Percentiles rank a stretch among this genome's conserved stretches.
Evolutionary conservation across 2,888 invertebrate genomes (phyloP).

Genomic region (Acronicta aceris): DNA sequence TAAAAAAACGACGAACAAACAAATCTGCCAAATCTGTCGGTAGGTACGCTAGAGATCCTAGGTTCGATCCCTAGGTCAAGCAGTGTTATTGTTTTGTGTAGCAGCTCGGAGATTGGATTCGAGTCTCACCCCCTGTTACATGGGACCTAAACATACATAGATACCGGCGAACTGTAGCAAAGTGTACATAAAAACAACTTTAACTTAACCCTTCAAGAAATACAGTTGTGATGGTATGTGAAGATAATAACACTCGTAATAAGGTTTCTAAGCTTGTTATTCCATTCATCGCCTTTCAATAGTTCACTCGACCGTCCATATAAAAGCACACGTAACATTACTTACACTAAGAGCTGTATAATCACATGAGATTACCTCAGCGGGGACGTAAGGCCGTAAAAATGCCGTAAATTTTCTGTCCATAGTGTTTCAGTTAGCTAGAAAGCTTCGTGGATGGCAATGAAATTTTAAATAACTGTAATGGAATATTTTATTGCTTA

Average conservation of each 20-base stretch:
- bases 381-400: constrained; percentile 42
- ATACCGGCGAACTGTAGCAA: too few species aligned
- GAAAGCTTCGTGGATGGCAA: constrained; percentile 26
- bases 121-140: too few species aligned
- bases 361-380: constrained; percentile 47
- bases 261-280: background rate
- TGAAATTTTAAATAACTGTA: constrained; percentile 47
- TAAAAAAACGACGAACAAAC: too few species aligned
- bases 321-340: constrained; percentile 13
- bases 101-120: too few species aligned
- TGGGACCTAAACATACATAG: too few species aligned
- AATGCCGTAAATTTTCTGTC: constrained; percentile 35
- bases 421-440: constrained; percentile 41
- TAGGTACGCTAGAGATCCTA: too few species aligned
- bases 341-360: constrained; percentile 29
- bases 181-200: too few species aligned
- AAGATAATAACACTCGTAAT: background rate
- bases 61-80: too few species aligned
- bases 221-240: too few species aligned
- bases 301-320: constrained; percentile 19
- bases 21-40: too few species aligned
- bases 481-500: constrained; percentile 45
- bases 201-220: too few species aligned
- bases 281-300: constrained; percentile 12
- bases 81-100: too few species aligned